Percentiles rank a stretch among this genome's conserved stretches.
These are phyloP conservation scores for Pogonomyrmex californicus DNA, from an alignment of 1,140 invertebrate genomes.

Conservation along the genomic window DNA sequence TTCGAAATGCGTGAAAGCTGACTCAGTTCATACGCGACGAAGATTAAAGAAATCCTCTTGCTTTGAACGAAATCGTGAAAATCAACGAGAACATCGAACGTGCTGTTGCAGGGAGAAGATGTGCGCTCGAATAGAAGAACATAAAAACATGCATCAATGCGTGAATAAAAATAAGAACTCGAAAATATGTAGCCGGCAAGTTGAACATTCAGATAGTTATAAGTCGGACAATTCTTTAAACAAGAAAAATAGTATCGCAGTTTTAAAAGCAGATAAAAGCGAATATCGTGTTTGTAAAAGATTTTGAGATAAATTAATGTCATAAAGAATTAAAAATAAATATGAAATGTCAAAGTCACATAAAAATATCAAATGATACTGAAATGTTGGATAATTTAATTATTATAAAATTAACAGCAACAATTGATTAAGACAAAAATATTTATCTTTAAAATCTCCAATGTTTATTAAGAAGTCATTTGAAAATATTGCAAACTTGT, in stretches of 20 bases:
- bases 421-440: neutral
- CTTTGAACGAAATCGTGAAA: neutral
- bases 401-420: neutral
- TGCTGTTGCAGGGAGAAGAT: neutral
- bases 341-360: neutral
- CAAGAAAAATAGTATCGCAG: neutral
- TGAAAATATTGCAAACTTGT: too few relatives aligned
- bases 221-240: neutral
- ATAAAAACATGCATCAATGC: neutral
- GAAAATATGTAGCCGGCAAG: neutral
- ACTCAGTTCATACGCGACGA: neutral
- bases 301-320: neutral
- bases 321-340: conserved; percentile 19
- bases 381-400: neutral
- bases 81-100: neutral
- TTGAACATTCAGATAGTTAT: conserved; percentile 9
- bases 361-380: neutral
- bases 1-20: neutral
- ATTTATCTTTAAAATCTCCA: neutral
- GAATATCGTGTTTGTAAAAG: neutral
- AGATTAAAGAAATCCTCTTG: neutral
- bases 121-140: neutral
- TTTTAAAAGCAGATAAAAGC: neutral
- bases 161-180: neutral
- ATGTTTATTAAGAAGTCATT: neutral